Base-by-base conservation (phyloP, 2,888 invertebrate genomes). In the Kuschelorhynchus macadamiae region DNA sequence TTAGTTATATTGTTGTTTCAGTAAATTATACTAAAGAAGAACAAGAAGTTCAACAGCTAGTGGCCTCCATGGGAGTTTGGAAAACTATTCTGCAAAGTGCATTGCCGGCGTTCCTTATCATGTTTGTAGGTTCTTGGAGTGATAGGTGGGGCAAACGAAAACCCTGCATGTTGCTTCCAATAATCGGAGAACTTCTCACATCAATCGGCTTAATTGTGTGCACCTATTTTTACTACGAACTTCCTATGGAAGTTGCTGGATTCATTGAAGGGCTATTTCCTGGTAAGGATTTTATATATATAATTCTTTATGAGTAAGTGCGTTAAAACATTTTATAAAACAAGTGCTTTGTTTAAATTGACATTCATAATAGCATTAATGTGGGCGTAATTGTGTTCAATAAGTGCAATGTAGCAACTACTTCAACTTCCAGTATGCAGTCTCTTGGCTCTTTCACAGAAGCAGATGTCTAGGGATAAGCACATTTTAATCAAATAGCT, bases 11-110 rank as follows among this genome's bases (percentile, higher is more conserved):
- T 3, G 8, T 42, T 17, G 11, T 67, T 65, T 12, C 41, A 71
- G 87, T 88, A 4, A 87, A 86, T 72, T 90, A 89, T 76, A 86
- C 88, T 1, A 76, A 81, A 47, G 87, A 92, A 81, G 91, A 91
- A 77, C 80, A 86, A 9, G 85, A 86, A 50, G 91, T 92, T 0
- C 92, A 92, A 80, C 89, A 89, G 68, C 83, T 92, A 74, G 92
- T 92, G 0, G 94, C 94, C 0, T 89, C 90, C 2, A 93, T 94
- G 86, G 90, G 92, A 60, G 92, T 93, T 16, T 94, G 94, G 94
- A 94, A 94, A 81, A 93, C 94, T 9, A 90, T 93, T 55, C 84
- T 95, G 36, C 94, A 94, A 82, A 93, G 93, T 72, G 89, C 91
- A 47, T 84, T 95, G 20, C 94, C 94, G n/a, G 92, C 93, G 47